A percentile compares a stretch with the other conserved stretches of the same genome.
phyloP scores from a whole-genome alignment of 37 sponge, comb jelly and placozoan species.

The Cliona cf. orientalis region DNA sequence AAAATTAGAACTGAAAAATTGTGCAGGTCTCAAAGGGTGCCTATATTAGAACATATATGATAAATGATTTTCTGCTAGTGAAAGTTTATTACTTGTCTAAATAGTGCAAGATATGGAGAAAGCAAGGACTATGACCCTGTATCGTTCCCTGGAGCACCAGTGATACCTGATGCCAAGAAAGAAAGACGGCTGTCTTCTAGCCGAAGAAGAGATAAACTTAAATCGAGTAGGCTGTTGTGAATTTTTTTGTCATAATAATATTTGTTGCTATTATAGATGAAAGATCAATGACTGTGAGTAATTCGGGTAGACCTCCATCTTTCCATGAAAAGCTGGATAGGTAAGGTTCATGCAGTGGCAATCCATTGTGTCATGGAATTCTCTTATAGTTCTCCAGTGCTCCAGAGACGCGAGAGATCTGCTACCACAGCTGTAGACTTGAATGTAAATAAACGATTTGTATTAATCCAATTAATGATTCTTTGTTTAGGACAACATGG shows the following conservation, averaged over 20 bases:
- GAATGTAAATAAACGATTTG: background rate
- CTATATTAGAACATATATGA: no score
- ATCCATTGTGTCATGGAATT: background rate
- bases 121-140: conserved; percentile 28
- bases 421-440: background rate
- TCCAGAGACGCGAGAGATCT: background rate
- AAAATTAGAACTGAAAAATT: no score
- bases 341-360: background rate
- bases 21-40: no score
- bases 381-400: background rate
- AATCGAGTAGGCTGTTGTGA: background rate
- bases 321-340: background rate
- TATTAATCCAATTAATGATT: background rate
- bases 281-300: background rate
- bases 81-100: no score
- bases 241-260: background rate
- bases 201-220: conserved; percentile 16
- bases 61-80: no score
- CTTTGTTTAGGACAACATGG: conserved; percentile 8
- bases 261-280: background rate
- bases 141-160: background rate
- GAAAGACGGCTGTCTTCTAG: conserved; percentile 20
- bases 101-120: conserved; percentile 33
- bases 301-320: conserved; percentile 17
- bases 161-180: background rate